Evolutionary conservation across 2,113 vertebrate genomes (phyloP), one percentile per base, ranked within the genome.

Genomic region (Bungarus multicinctus): DNA sequence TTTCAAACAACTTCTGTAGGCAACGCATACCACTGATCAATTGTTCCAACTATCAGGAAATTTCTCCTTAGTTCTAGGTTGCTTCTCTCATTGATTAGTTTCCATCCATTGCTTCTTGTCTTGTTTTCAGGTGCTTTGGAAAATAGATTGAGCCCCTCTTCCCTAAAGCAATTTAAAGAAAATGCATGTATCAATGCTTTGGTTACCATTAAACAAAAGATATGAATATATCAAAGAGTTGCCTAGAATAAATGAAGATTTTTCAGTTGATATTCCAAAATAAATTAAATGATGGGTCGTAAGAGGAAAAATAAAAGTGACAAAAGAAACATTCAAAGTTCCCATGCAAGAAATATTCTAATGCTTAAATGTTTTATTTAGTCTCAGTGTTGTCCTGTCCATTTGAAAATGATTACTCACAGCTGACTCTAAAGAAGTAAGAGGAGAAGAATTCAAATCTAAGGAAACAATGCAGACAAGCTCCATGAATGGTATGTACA

Each of bases 361-460:
- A 92, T n/a, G 88, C 90, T 94, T 69, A 69, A 34, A 69, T 69
- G 85, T 92, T 57, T 57, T 5, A 93, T 94, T 87, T 94, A 60
- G 95, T 52, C 93, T 91, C 5, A 93, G 95, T 95, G 94, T 96
- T 96, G 97, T 95, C 92, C 94, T 93, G 20, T 43, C 18, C 54
- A 93, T 92, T 94, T 14, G 93, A 95, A 88, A 92, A 89, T 87
- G 47, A 95, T 23, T 94, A 58, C 93, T 95, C 34, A 89, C 94
- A 69, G 90, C 87, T 86, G 94, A 87, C 94, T 74, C 85, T 55
- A 43, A 86, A 93, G 34, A 16, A 90, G 89, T 93, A 93, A 88
- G 96, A 53, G 87, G 91, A 94, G 22, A 47, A 94, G 94, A 95
- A 95, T 94, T 95, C 94, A 94, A 91, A 96, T 87, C 6, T 5